Evolutionary conservation across 2,797 vertebrate genomes (phyloP).

Genomic region (Enteromius treurensis): DNA sequence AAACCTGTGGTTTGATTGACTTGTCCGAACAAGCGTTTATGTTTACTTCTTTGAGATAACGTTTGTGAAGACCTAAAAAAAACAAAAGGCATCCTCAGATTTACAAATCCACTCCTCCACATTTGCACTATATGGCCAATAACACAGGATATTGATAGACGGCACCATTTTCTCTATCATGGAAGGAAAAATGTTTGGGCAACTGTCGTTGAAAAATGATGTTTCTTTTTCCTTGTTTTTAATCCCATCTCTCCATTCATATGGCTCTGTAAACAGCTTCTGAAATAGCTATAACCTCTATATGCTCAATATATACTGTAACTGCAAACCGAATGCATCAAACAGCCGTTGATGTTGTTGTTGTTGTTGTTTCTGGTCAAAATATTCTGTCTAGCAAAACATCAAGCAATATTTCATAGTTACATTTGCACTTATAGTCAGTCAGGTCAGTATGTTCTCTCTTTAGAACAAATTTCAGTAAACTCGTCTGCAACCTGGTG

Average conservation of each 20-base stretch:
- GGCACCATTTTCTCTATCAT: background rate
- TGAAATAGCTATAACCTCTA: slow-evolving; percentile 21
- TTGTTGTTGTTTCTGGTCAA: slow-evolving; percentile 39
- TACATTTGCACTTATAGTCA: slow-evolving; percentile 27
- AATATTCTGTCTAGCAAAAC: background rate
- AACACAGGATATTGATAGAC: background rate
- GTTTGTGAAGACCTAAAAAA: slow-evolving; percentile 7
- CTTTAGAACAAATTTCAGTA: slow-evolving; percentile 34
- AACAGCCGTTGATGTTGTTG: background rate
- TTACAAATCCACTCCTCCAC: slow-evolving; percentile 29
- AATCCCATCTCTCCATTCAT: slow-evolving; percentile 17
- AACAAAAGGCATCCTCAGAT: slow-evolving; percentile 14
- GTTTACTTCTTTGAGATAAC: slow-evolving; percentile 11
- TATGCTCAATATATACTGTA: slow-evolving; percentile 41
- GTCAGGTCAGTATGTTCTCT: slow-evolving; percentile 21
- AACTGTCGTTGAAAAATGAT: slow-evolving; percentile 3
- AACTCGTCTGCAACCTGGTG: slow-evolving; percentile 33
- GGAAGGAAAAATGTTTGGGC: slow-evolving; percentile 37
- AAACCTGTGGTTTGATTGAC: slow-evolving; percentile 13
- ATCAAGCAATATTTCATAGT: slow-evolving; percentile 29
- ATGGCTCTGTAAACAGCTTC: slow-evolving; percentile 28
- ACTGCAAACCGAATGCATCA: slow-evolving; percentile 28
- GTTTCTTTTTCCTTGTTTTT: background rate
- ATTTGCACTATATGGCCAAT: slow-evolving; percentile 33
- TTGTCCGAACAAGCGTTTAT: slow-evolving; percentile 30